A percentile compares a stretch with the other conserved stretches of the same genome.
These are phyloP conservation scores for Hylaea fasciaria DNA, from an alignment of 2,888 invertebrate genomes.

Conservation along the genomic window DNA sequence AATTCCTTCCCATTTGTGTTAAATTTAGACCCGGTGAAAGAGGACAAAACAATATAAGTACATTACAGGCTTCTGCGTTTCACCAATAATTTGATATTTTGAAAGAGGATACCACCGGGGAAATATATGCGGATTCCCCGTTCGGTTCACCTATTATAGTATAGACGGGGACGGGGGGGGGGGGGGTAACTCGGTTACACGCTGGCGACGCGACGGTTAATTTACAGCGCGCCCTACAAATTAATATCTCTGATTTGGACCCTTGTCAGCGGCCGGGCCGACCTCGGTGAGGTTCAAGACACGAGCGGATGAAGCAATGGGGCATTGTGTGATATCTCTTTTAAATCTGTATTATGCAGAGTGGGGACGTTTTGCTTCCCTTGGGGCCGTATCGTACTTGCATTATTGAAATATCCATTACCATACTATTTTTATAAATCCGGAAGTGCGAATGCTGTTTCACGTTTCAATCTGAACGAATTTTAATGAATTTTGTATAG, in stretches of 20 bases:
- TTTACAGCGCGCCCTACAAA: slow-evolving; percentile 80
- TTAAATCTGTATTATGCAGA: slow-evolving; percentile 13
- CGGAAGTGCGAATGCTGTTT: no score
- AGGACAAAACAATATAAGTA: slow-evolving; percentile 4
- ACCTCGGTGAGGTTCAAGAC: slow-evolving; percentile 46
- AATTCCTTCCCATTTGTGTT: slow-evolving; percentile 52
- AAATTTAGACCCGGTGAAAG: background rate
- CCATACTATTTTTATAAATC: no score
- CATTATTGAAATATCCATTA: no score
- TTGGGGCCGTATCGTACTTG: background rate
- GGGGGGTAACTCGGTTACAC: slow-evolving; percentile 74
- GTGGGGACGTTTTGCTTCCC: slow-evolving; percentile 7
- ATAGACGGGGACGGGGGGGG: no score
- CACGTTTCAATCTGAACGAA: no score
- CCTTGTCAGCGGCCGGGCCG: slow-evolving; percentile 73
- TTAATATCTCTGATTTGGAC: slow-evolving; percentile 83
- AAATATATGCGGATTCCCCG: slow-evolving; percentile 18
- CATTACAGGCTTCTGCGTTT: background rate
- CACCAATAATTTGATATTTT: background rate
- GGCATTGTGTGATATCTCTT: slow-evolving; percentile 22
- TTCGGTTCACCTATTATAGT: slow-evolving; percentile 36
- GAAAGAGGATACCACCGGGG: slow-evolving; percentile 10
- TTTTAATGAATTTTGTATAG: no score
- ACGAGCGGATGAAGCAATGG: slow-evolving; percentile 26
- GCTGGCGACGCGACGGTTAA: slow-evolving; percentile 75